Base-by-base conservation (phyloP, 2,797 vertebrate genomes). In the Danio choprae region DNA sequence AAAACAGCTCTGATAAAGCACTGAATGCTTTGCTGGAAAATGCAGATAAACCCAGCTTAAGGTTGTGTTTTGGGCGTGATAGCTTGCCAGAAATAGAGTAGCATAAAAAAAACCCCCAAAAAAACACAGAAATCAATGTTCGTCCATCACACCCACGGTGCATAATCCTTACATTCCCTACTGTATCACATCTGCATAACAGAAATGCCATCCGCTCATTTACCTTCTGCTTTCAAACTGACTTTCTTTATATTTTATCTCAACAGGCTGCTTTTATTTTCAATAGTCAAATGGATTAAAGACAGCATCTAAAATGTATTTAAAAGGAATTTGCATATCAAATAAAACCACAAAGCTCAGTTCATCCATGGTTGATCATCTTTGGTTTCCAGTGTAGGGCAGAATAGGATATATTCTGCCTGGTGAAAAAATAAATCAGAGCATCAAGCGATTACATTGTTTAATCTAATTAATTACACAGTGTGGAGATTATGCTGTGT, bases 1-100 rank as follows among this genome's bases (percentile, higher is more conserved):
- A 43, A 65, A 67, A 67, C 9, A 77, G 43, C 22, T 36, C 15
- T 58, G 15, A 67, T 65, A 53, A n/a, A 53, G 46, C 4, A 41
- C 5, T 64, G 48, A 76, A 75, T n/a, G 16, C 1, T 36, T 7
- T 11, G n/a, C n/a, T 22, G 36, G 36, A 5, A 50, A 73, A 56
- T 71, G 36, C 48, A 41, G 56, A 46, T 48, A 48, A 60, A 44
- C 41, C 62, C 62, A 64, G 40, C 1, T 43, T 44, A 43, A 20
- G n/a, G n/a, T 12, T 64, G 40, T 64, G 62, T 64, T 18, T 64
- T 43, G 22, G 9, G 10, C 1, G n/a, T 36, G 13, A 13, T 13
- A 41, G 50, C 29, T 69, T 67, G 22, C n/a, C n/a, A 18, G 20
- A 50, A 12, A 43, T 12, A 16, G 60, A 20, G 5, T 64, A 18